phyloP scores from a whole-genome alignment of 92 coral and sea anemone species.

The Epizoanthus illoricatus region DNA sequence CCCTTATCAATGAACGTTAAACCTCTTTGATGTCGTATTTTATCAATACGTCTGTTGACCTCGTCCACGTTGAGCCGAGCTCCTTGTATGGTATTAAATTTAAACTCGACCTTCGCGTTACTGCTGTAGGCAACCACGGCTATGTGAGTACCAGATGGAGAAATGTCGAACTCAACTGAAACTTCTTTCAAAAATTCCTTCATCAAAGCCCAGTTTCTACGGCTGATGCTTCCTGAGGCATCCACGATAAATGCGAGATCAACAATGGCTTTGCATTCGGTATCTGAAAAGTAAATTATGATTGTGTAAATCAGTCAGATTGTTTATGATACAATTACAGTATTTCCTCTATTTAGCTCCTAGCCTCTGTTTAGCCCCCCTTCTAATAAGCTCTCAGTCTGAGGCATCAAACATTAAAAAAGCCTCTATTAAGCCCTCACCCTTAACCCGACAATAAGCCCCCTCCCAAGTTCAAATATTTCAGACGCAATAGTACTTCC shows the following conservation, averaged over 20 bases:
- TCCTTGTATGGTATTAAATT: slow-evolving; percentile 49
- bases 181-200: slow-evolving; percentile 40
- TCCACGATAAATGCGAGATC: slow-evolving; percentile 64
- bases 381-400: no score
- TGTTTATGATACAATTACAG: neutral
- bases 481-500: no score
- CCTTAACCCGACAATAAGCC: no score
- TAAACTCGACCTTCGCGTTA: slow-evolving; percentile 41
- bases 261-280: slow-evolving; percentile 41
- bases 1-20: slow-evolving; percentile 64
- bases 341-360: neutral
- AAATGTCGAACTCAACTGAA: slow-evolving; percentile 24
- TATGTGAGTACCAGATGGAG: slow-evolving; percentile 44
- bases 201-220: slow-evolving; percentile 42
- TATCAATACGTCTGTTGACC: slow-evolving; percentile 20
- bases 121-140: slow-evolving; percentile 54
- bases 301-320: no score
- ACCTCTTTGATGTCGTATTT: slow-evolving; percentile 41
- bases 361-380: no score
- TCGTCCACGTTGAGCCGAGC: neutral
- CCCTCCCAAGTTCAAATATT: no score
- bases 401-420: no score
- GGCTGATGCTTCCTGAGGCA: slow-evolving; percentile 64
- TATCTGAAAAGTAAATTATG: neutral
- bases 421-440: no score